A percentile compares a stretch with the other conserved stretches of the same genome.
phyloP scores from a whole-genome alignment of 2,113 vertebrate species.

The Dolichotis patagonum region DNA sequence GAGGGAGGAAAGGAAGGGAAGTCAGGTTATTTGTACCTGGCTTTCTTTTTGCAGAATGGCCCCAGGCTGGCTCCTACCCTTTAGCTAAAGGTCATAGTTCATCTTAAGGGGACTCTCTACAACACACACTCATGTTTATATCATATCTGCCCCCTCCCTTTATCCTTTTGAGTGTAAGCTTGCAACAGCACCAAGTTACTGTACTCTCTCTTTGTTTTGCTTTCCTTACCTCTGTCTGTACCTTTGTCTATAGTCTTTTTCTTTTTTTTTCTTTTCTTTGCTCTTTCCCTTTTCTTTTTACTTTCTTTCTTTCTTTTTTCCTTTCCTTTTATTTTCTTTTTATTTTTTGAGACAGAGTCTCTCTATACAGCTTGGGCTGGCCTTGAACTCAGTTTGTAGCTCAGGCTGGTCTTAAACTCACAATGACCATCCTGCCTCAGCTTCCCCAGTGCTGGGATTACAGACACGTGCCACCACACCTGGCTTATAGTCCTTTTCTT shows the following conservation, averaged over 20 bases:
- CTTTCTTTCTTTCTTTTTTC: too few species aligned
- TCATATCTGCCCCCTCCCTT: not conserved
- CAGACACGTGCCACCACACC: too few species aligned
- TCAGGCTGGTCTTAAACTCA: too few species aligned
- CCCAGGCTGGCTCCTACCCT: not conserved
- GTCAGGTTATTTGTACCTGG: not conserved
- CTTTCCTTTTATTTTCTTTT: too few species aligned
- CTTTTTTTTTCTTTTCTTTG: too few species aligned
- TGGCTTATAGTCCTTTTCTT: slow-evolving; percentile 47
- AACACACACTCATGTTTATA: not conserved
- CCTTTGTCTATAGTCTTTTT: slow-evolving; percentile 3
- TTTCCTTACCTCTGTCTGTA: slow-evolving; percentile 23
- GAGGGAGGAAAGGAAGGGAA: not conserved
- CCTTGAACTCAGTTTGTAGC: too few species aligned
- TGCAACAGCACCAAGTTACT: slow-evolving; percentile 22
- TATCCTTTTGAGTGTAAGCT: not conserved
- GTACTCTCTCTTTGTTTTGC: not conserved
- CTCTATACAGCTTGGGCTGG: too few species aligned
- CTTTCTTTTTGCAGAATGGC: too few species aligned
- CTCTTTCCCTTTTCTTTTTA: too few species aligned
- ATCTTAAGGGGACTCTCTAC: not conserved
- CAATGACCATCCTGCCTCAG: too few species aligned
- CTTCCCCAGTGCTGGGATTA: too few species aligned
- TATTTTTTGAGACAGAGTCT: too few species aligned
- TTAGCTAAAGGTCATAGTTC: slow-evolving; percentile 33